Conservation (phyloP, 2,797 vertebrate genomes). For the Lithobates pipiens region DNA sequence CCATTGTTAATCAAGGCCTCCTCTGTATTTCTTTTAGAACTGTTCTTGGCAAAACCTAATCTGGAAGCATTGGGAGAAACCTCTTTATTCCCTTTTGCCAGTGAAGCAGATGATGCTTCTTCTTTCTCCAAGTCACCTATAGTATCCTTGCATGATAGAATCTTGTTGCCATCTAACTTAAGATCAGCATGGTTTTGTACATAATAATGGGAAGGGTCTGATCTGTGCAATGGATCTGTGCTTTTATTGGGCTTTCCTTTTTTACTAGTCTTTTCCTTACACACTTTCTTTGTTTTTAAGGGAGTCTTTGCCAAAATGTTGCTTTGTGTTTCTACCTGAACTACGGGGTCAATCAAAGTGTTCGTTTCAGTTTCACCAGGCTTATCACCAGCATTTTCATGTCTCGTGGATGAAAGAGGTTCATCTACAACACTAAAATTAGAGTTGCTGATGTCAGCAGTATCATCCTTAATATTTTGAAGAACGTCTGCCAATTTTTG, state of each 20-base stretch:
- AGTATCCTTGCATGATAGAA: slow-evolving; percentile 53
- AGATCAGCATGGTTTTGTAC: background rate
- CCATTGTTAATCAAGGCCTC: slow-evolving; percentile 54
- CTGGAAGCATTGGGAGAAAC: background rate
- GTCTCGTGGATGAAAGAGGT: slow-evolving; percentile 63
- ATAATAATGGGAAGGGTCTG: slow-evolving; percentile 51
- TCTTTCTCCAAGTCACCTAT: slow-evolving; percentile 40
- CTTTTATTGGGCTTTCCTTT: slow-evolving; percentile 61
- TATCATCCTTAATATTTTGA: slow-evolving; percentile 51
- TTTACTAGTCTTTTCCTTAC: slow-evolving; percentile 61
- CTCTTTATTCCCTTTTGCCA: background rate
- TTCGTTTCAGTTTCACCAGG: slow-evolving; percentile 61
- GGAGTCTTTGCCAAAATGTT: slow-evolving; percentile 62
- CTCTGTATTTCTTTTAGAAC: slow-evolving; percentile 35
- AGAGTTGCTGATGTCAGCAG: background rate
- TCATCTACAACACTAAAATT: slow-evolving; percentile 53
- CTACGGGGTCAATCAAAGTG: background rate
- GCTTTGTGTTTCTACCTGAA: background rate
- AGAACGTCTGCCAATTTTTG: slow-evolving; percentile 60
- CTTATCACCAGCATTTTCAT: slow-evolving; percentile 62
- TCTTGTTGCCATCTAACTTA: slow-evolving; percentile 46
- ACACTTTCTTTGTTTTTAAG: slow-evolving; percentile 62
- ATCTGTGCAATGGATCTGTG: slow-evolving; percentile 66
- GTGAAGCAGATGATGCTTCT: slow-evolving; percentile 50
- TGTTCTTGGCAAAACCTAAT: background rate